phyloP scores from a whole-genome alignment of 2,113 vertebrate genomes.

The Chionis minor region DNA sequence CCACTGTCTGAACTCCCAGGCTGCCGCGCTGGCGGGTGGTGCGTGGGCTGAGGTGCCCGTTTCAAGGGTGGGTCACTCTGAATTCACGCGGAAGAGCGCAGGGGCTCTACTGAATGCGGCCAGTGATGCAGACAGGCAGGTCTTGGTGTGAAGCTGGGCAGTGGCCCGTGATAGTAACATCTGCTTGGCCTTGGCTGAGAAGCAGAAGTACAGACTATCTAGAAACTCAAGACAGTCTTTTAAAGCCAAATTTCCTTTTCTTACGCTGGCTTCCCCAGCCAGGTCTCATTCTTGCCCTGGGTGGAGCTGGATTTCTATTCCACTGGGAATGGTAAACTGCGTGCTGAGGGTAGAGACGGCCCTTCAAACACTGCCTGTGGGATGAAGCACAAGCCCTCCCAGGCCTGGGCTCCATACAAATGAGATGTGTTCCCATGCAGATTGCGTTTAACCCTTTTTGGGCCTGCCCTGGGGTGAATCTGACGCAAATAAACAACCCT shows the following conservation, averaged over 20 bases:
- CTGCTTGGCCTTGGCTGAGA: neutral
- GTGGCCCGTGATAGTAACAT: neutral
- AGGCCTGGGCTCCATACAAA: neutral
- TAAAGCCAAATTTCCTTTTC: neutral
- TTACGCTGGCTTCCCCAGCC: neutral
- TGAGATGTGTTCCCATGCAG: neutral
- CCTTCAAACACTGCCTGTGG: neutral
- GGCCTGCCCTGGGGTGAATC: neutral
- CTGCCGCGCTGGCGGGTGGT: neutral
- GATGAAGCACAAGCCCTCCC: neutral
- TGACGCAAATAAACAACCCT: neutral
- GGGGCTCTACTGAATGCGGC: fast-evolving
- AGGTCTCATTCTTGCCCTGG: neutral
- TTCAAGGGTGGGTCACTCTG: fast-evolving
- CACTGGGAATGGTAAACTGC: neutral
- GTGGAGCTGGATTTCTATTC: neutral
- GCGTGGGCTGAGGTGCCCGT: neutral
- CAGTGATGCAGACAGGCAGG: neutral
- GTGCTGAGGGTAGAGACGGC: neutral
- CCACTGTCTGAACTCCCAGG: neutral
- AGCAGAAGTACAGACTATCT: neutral
- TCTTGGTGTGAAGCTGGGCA: neutral
- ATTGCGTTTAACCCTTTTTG: neutral
- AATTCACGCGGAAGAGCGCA: neutral
- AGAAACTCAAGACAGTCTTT: neutral